A percentile compares a stretch with the other conserved stretches of the same genome.
Conservation (phyloP, 2,797 vertebrate genomes). For the Rhinatrema bivittatum region DNA sequence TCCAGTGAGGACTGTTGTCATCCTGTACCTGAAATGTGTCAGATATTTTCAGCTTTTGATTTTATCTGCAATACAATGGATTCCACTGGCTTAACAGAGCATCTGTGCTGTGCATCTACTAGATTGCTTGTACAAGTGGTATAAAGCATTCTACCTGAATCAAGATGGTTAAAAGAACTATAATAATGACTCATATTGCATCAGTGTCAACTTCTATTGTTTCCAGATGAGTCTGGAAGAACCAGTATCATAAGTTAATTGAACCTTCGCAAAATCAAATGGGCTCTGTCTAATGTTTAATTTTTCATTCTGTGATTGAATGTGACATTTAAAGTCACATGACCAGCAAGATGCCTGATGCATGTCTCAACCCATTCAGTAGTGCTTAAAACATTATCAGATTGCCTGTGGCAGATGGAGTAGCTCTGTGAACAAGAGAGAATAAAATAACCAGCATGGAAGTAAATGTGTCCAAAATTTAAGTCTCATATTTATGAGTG, state of each 20-base stretch:
- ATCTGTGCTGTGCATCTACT: too few species aligned
- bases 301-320: slow-evolving; percentile 29
- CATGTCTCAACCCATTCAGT: slow-evolving; percentile 11
- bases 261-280: slow-evolving; percentile 21
- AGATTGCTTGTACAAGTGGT: too few species aligned
- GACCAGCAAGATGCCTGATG: slow-evolving; percentile 27
- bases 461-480: slow-evolving; percentile 19
- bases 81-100: too few species aligned
- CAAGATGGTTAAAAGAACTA: too few species aligned
- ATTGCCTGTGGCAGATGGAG: slow-evolving; percentile 17
- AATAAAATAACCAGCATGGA: slow-evolving; percentile 14
- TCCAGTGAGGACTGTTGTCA: too few species aligned
- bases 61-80: too few species aligned
- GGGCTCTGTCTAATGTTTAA: slow-evolving; percentile 16
- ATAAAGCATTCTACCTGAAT: too few species aligned
- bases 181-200: too few species aligned
- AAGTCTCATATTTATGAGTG: fast-evolving
- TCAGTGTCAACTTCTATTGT: too few species aligned
- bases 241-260: slow-evolving; percentile 26
- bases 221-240: slow-evolving; percentile 9
- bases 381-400: slow-evolving; percentile 25
- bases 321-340: neutral
- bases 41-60: too few species aligned
- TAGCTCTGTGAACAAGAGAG: slow-evolving; percentile 13
- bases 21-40: too few species aligned